Conservation (phyloP, 2,888 invertebrate species). For the Acanthoscelides obtectus region DNA sequence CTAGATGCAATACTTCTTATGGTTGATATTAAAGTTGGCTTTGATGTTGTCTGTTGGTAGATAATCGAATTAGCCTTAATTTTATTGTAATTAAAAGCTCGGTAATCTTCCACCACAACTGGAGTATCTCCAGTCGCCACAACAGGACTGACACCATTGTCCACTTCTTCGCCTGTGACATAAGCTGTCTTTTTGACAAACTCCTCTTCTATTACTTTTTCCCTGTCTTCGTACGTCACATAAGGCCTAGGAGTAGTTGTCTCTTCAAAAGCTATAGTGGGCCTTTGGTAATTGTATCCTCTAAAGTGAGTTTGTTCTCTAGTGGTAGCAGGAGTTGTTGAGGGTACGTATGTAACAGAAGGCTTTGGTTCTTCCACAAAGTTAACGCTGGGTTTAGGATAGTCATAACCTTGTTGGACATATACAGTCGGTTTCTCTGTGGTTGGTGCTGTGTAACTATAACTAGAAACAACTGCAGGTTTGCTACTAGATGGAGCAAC, state of each 20-base stretch:
- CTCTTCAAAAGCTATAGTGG: slow-evolving; percentile 40
- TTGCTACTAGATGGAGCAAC: background rate
- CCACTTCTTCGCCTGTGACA: slow-evolving; percentile 28
- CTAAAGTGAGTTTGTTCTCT: background rate
- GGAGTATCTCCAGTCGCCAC: slow-evolving; percentile 8
- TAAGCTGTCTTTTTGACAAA: slow-evolving; percentile 41
- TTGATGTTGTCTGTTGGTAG: slow-evolving; percentile 31
- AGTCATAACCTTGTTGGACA: slow-evolving; percentile 24
- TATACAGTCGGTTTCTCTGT: background rate
- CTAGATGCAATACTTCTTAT: slow-evolving; percentile 38
- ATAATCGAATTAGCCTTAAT: slow-evolving; percentile 4
- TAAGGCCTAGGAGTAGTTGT: slow-evolving; percentile 23
- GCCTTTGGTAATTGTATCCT: slow-evolving; percentile 41
- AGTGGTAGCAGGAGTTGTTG: background rate
- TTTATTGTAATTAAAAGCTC: slow-evolving; percentile 9
- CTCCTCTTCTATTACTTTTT: slow-evolving; percentile 36
- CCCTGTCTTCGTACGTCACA: slow-evolving; percentile 21
- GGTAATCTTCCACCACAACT: slow-evolving; percentile 16
- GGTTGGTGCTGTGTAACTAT: slow-evolving; percentile 16
- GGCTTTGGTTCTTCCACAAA: slow-evolving; percentile 41
- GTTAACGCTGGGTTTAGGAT: slow-evolving; percentile 31
- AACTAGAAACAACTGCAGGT: slow-evolving; percentile 24
- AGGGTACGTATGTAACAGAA: slow-evolving; percentile 8
- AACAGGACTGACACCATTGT: slow-evolving; percentile 2
- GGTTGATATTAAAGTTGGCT: slow-evolving; percentile 44